A percentile compares a stretch with the other conserved stretches of the same genome.
Evolutionary conservation across 2,113 vertebrate genomes (phyloP).

Genomic region (Hyaena hyaena): DNA sequence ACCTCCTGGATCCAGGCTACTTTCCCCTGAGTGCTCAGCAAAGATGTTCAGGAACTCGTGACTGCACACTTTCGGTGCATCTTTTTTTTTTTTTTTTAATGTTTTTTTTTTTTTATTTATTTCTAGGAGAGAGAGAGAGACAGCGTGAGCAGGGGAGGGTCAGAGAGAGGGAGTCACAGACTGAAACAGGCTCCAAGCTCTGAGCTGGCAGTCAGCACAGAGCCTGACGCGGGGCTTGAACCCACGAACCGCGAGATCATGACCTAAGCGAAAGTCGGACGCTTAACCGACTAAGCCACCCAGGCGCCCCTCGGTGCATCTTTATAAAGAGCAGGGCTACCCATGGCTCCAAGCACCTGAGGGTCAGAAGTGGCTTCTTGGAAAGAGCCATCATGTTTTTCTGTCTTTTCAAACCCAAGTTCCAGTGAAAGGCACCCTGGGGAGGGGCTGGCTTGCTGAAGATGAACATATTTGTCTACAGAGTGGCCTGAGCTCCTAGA

Average conservation of each 20-base stretch:
- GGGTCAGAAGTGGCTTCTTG: not conserved
- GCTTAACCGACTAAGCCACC: too few relatives aligned
- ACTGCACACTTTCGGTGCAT: rapidly evolving
- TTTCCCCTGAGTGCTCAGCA: not conserved
- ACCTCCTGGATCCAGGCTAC: rapidly evolving
- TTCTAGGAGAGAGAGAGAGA: too few relatives aligned
- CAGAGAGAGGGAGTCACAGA: too few relatives aligned
- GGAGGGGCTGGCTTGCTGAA: not conserved
- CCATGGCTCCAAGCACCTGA: rapidly evolving
- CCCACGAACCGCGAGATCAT: too few relatives aligned
- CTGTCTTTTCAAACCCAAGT: not conserved
- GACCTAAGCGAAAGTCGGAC: too few relatives aligned
- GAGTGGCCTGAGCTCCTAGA: not conserved
- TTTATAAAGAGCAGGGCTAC: not conserved
- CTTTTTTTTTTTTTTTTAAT: too few relatives aligned
- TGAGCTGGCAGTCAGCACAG: too few relatives aligned
- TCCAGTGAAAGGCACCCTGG: not conserved
- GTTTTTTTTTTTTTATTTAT: too few relatives aligned
- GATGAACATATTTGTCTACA: not conserved
- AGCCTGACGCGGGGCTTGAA: too few relatives aligned
- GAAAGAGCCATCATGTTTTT: not conserved
- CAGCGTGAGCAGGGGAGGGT: too few relatives aligned
- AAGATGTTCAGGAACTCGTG: not conserved
- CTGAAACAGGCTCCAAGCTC: too few relatives aligned
- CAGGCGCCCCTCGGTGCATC: not conserved